Base-by-base conservation (phyloP, 2,888 invertebrate species). In the Ophion ventricosus region DNA sequence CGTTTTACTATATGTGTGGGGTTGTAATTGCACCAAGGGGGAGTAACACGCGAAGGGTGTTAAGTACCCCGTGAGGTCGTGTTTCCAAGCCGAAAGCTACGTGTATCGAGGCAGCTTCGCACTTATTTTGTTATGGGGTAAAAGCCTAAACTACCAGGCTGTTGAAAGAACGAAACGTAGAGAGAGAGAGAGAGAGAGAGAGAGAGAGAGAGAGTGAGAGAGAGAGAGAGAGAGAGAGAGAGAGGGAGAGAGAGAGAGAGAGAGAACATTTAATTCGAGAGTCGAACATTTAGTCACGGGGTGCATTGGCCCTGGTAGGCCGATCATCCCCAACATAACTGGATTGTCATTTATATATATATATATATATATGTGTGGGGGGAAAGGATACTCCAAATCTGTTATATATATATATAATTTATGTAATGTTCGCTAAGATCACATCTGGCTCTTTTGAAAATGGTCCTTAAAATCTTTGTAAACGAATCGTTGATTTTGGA, bases 221-320 rank as follows among this genome's bases (percentile, higher is more conserved):
- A 73, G 70, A 63, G 80, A 40, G 75, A 75, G 85, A 82, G 88
- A 87, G 43, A 25, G 26, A 29, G 59, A 79, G 85, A 77, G 29
- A 73, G 70, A 63, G 80, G 35, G 75, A 75, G 85, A 82, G 88
- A 87, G 85, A 80, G 82, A 82, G 80, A 59, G 73, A 84, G 87
- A 87, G 88, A 43, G 73, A 74, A 86, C 91, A 90, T 92, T 92
- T 90, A 91, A 92, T 91, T 91, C 90, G 87, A 88, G 88, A 88
- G 86, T 88, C 85, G 92, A 92, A 92, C 92, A 92, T 92, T 92
- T 92, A 92, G 92, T 89, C 89, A 82, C 87, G 90, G 87, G 88
- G 87, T 88, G 89, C 92, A 91, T 92, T 92, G 92, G 91, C 88
- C 91, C 89, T 91, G 92, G 89, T 90, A 91, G 89, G 89, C 87